Base-by-base conservation (phyloP, 1,140 invertebrate genomes). In the Pinna nobilis region DNA sequence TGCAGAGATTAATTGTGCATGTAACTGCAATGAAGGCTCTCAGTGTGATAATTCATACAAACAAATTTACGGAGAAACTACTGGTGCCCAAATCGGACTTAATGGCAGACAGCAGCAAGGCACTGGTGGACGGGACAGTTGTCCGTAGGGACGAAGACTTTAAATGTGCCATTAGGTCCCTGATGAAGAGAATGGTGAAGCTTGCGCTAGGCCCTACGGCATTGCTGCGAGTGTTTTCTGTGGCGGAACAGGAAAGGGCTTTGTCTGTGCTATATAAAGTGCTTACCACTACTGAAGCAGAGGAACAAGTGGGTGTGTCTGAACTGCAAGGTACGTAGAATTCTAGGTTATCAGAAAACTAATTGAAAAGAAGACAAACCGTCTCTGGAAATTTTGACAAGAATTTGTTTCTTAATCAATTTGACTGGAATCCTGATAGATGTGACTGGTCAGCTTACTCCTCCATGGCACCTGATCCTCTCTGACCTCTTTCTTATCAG, bases 1-100 rank as follows among this genome's bases (percentile, higher is more conserved):
- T 86, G 3, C 78, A 82, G 50, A 75, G 81, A 55, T 77, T 79
- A 18, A 76, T 78, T n/a, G 79, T 93, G 39, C 92, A 93, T 77
- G 89, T 92, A 68, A 88, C 91, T 33, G 91, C 92, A 33, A 82
- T 93, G 68, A 93, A 93, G 83, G 85, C 90, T 6, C 77, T 93
- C 18, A 84, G 88, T 60, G 84, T 86, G 23, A 84, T 92, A 3
- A 76, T 92, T 15, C 88, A 88, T 67, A 91, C 90, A 63, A 89
- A 88, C 60, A 87, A 89, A 61, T 92, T 90, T 86, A 88, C 88
- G 3, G 92, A 93, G 80, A 83, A 92, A 77, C 84, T 93, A 49
- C 82, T 93, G 5, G 89, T 92, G 18, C 90, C 90, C 0, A 89
- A 89, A 49, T 77, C 79, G 3, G 80, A 81, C 50, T 57, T 79